Base-by-base conservation (phyloP, 2,888 invertebrate genomes). In the Chromoteleia sp. region DNA sequence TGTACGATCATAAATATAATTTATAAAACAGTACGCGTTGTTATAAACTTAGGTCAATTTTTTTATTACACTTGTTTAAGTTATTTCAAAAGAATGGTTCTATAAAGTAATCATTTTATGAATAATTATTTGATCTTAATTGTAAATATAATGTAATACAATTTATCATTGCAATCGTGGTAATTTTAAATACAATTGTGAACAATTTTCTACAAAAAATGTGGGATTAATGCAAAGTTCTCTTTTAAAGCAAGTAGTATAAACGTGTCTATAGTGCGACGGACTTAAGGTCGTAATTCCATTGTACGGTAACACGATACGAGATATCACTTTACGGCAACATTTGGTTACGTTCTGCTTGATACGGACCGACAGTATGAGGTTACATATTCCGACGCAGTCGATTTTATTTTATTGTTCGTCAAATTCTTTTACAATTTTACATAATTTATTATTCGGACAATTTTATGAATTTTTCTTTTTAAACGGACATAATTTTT, bases 201-300 rank as follows among this genome's bases (percentile, higher is more conserved):
- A 48, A 17, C 29, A 50, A 50, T 67, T 67, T 29, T 17, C 14
- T 2, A 52, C 52, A 10, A 41, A 50, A n/a, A 45, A 33, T 21
- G 14, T 36, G 3, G 14, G 43, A 33, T 12, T 52, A 29, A 56
- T 43, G n/a, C 36, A 25, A 45, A 70, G 29, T 14, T 50, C 50
- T 68, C 59, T 50, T 41, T 29, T 39, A 12, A 52, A 61, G 29
- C 71, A 52, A 73, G 71, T 73, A 73, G 58, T 59, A 73, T 43
- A 59, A 71, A 50, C 19, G 52, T 61, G 41, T 29, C 19, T 61
- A 17, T 52, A 61, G 71, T 30, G 30, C 71, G 61, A 4, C 59
- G 30, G 52, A 50, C 52, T 61, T 73, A 43, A 41, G 43, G 61
- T 73, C 61, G 61, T 73, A 73, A 73, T 73, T 73, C 33, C 17